Conservation (phyloP, 2,113 vertebrate species). For the Psophia crepitans region DNA sequence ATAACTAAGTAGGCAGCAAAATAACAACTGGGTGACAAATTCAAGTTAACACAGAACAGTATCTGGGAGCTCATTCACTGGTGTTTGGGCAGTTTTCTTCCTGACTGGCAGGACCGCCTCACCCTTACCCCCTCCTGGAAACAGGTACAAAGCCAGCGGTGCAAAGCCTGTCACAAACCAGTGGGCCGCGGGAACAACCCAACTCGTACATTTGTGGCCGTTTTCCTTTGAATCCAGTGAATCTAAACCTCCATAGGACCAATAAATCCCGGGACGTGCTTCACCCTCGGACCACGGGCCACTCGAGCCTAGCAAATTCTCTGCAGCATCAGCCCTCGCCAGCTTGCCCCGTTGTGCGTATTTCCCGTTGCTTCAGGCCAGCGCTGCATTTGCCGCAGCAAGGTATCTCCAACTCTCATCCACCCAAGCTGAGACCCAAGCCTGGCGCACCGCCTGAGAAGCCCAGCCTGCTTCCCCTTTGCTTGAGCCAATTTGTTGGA, state of each 20-base stretch:
- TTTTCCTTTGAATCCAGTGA: neutral
- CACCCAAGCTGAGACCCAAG: rapidly evolving
- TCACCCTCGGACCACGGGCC: neutral
- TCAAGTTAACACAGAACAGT: neutral
- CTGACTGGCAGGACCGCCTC: neutral
- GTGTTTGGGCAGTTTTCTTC: neutral
- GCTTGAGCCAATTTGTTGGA: neutral
- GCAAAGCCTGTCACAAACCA: neutral
- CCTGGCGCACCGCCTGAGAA: rapidly evolving
- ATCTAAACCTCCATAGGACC: neutral
- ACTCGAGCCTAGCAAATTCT: neutral
- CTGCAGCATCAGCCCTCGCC: neutral
- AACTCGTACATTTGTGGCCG: neutral
- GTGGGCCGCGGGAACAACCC: rapidly evolving
- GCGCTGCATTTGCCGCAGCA: rapidly evolving
- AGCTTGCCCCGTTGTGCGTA: rapidly evolving
- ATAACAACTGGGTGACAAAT: neutral
- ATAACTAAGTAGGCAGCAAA: neutral
- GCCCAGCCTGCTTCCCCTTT: rapidly evolving
- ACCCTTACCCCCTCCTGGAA: neutral
- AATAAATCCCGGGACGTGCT: rapidly evolving
- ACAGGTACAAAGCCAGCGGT: no score
- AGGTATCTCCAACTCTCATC: neutral
- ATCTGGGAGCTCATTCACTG: neutral
- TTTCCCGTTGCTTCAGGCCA: neutral